These are phyloP conservation scores for Podiceps cristatus DNA, from an alignment of 2,113 vertebrate species.

Conservation along the genomic window DNA sequence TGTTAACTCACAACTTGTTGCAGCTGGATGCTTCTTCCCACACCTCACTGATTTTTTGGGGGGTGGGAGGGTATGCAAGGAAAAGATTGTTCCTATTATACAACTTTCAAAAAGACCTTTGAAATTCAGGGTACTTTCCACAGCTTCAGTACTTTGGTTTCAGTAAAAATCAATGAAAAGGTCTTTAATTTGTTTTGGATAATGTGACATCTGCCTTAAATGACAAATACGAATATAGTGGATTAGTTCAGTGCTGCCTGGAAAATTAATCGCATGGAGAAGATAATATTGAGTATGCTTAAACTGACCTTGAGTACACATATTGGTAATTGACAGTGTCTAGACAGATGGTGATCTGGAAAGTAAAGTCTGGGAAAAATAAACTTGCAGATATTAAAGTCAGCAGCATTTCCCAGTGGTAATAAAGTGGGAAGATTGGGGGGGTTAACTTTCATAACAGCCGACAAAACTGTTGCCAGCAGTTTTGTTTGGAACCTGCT, in stretches of 20 bases:
- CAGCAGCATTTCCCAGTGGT: neutral
- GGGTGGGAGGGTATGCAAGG: neutral
- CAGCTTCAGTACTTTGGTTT: neutral
- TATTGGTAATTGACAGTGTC: constrained; percentile 17
- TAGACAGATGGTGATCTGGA: constrained; percentile 7
- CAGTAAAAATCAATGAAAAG: neutral
- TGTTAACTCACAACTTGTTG: neutral
- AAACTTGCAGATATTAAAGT: constrained; percentile 12
- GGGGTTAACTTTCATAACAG: neutral
- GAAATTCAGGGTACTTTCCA: neutral
- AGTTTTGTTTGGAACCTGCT: neutral
- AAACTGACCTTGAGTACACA: neutral
- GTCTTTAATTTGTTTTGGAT: neutral
- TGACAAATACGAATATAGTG: neutral
- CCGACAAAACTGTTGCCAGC: neutral
- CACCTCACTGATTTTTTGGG: neutral
- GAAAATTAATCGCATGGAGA: neutral
- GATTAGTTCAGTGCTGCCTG: neutral
- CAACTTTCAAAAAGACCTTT: neutral
- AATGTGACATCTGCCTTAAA: neutral
- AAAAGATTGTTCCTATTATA: neutral
- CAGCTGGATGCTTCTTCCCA: neutral
- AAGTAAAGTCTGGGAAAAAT: constrained; percentile 19
- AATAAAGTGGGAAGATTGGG: neutral
- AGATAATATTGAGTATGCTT: neutral